A percentile compares a stretch with the other conserved stretches of the same genome.
These are phyloP conservation scores for Pseudomyrmex sp. DNA, from an alignment of 1,140 invertebrate genomes.

Conservation along the genomic window DNA sequence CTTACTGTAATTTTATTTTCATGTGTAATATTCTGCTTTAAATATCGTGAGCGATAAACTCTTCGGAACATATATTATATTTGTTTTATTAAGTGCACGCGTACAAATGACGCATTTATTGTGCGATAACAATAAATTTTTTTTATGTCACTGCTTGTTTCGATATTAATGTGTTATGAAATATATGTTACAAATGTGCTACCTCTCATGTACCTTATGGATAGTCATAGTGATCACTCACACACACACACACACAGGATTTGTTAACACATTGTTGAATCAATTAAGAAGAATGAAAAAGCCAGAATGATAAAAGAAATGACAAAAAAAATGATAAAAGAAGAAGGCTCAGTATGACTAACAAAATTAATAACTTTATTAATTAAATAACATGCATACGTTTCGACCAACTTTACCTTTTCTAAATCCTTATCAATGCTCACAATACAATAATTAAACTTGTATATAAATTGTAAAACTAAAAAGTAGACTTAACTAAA, in stretches of 20 bases:
- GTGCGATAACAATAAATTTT: conserved; percentile 36
- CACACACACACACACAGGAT: not conserved
- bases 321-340: too few species aligned
- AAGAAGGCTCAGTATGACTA: too few species aligned
- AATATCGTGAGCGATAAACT: conserved; percentile 9
- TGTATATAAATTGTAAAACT: too few species aligned
- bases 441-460: too few species aligned
- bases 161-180: conserved; percentile 40
- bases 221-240: conserved; percentile 2
- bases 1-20: conserved; percentile 31
- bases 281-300: too few species aligned
- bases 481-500: too few species aligned
- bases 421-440: too few species aligned
- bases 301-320: too few species aligned
- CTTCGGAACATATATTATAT: conserved; percentile 5
- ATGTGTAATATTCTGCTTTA: conserved; percentile 21
- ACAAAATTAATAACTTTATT: too few species aligned
- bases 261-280: too few species aligned
- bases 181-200: conserved; percentile 50
- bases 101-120: conserved; percentile 16
- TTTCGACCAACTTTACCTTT: too few species aligned
- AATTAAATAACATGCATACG: too few species aligned
- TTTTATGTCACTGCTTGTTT: not conserved
- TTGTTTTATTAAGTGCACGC: not conserved
- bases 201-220: conserved; percentile 51